Base-by-base conservation (phyloP, 1,140 invertebrate genomes). In the Zaprionus gabonicus region DNA sequence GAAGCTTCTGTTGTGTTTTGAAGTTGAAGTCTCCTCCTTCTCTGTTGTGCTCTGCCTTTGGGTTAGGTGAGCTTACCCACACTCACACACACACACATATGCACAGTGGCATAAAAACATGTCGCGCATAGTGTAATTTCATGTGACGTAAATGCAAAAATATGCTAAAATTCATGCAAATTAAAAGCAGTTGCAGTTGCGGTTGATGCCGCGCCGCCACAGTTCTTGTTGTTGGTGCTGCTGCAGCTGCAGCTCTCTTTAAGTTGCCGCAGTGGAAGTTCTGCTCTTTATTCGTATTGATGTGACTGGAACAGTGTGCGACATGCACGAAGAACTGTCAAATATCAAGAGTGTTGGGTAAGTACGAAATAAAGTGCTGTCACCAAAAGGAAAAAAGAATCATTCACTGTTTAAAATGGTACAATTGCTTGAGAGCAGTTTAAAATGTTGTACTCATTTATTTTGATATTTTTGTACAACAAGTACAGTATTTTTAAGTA, bases 121-220 rank as follows among this genome's bases (percentile, higher is more conserved):
- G 84, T 87, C 84, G 87, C 84, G 84, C 84, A 83, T 80, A 88
- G 83, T 78, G 73, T 83, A 86, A 86, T 86, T 83, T 76, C 84
- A 83, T 87, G 84, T 87, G 84, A 87, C 84, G 84, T 88, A 87
- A 87, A 87, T 88, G 84, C 84, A 87, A 87, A 87, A 88, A 87
- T 87, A 87, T 88, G 84, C 84, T 88, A 84, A 88, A 88, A 88
- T 78, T 78, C 66, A 59, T 53, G 77, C 70, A 78, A 73, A 86
- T 87, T 78, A 88, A 69, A 80, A 86, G 46, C 57, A 41, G 38
- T 17, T 17, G 41, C 41, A 46, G 41, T 46, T 46, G 41, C 41
- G n/a, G 41, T 44, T 44, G 41, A 17, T 44, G 31, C 31, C 31
- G 31, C 31, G 31, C 31, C 31, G 31, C 9, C 31, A 10, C 31